A percentile compares a stretch with the other conserved stretches of the same genome.
These are phyloP conservation scores for Rhopalosiphum maidis DNA, from an alignment of 1,140 invertebrate genomes.

Conservation along the genomic window DNA sequence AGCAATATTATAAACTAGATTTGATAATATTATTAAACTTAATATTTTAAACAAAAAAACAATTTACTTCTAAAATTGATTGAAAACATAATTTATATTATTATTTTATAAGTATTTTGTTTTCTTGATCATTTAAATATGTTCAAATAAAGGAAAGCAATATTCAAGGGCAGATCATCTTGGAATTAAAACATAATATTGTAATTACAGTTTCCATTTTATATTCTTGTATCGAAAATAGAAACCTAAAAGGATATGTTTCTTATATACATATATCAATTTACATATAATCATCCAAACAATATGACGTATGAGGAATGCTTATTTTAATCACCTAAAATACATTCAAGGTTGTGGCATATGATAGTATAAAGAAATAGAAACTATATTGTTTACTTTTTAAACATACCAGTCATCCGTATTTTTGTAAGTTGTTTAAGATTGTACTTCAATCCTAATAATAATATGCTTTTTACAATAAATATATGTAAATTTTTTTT, in stretches of 20 bases:
- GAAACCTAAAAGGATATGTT: background rate
- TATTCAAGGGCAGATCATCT: background rate
- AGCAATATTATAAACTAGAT: background rate
- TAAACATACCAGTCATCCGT: background rate
- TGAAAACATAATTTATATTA: background rate
- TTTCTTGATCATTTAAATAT: background rate
- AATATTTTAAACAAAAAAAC: no score
- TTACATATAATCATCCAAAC: background rate
- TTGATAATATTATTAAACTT: no score
- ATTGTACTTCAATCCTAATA: background rate
- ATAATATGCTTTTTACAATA: background rate
- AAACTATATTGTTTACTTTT: constrained; percentile 13
- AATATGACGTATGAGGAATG: constrained; percentile 1
- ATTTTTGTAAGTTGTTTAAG: background rate
- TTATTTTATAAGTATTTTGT: background rate
- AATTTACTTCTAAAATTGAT: background rate
- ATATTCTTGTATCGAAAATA: background rate
- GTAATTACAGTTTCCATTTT: background rate
- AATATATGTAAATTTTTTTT: background rate
- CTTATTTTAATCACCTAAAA: background rate
- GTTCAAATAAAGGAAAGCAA: background rate
- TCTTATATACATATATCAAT: background rate
- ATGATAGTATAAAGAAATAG: background rate
- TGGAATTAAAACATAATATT: background rate
- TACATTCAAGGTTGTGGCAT: background rate